These are phyloP conservation scores for Cephalopterus ornatus DNA, from an alignment of 2,113 vertebrate genomes.

Conservation along the genomic window DNA sequence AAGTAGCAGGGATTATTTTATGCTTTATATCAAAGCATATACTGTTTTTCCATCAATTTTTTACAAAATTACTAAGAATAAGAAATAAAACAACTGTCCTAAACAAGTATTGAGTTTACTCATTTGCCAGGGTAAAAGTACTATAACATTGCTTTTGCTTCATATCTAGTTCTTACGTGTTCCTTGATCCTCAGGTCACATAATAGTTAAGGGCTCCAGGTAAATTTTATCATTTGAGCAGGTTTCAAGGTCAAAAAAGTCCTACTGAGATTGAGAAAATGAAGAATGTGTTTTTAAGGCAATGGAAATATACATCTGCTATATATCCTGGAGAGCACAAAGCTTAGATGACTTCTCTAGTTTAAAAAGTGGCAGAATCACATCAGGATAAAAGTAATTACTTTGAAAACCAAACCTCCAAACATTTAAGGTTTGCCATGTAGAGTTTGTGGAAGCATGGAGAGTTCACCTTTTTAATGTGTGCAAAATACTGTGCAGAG, in stretches of 20 bases:
- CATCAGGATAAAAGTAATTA: neutral
- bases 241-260: neutral
- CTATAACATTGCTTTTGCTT: neutral
- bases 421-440: neutral
- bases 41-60: neutral
- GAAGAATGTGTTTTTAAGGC: neutral
- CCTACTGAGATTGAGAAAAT: neutral
- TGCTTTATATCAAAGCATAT: neutral
- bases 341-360: neutral
- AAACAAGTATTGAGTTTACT: neutral
- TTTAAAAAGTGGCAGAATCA: neutral
- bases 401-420: neutral
- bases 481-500: neutral
- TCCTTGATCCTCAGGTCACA: neutral
- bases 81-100: neutral
- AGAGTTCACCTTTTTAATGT: neutral
- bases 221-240: neutral
- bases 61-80: neutral
- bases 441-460: neutral
- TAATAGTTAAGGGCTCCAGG: neutral
- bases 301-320: neutral
- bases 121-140: rapidly evolving
- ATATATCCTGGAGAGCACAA: neutral
- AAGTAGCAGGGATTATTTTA: neutral
- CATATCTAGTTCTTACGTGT: neutral